Evolutionary conservation across 1,140 invertebrate species (phyloP), one percentile per base, ranked within the genome.

Genomic region (Drosophila triauraria): DNA sequence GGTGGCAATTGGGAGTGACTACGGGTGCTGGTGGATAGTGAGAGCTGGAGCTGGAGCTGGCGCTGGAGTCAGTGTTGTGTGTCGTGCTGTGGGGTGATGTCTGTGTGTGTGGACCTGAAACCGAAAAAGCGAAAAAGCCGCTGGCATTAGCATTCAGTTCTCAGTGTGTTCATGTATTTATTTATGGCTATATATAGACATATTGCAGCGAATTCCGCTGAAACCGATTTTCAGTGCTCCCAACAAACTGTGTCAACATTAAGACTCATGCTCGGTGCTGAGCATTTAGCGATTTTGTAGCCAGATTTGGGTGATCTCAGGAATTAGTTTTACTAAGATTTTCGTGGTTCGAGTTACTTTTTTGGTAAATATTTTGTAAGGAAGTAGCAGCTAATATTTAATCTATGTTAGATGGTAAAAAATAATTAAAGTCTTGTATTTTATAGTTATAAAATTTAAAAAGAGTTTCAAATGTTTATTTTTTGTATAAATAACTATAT

Each of bases 111-210:
- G 53, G 69, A 72, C 23, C 70, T 74, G 67, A 40, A 72, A 35
- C 10, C 67, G 30, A 68, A 35, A 43, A 69, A 32, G 13, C 32
- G 42, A 40, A 59, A 38, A 25, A 17, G 38, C 62, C 25, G 48
- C 38, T 53, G 30, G 12, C 71, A 63, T 76, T 43, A 58, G 59
- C 43, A 53, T 74, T 63, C 65, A 32, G 67, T 40, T 32, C 13
- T 35, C 20, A 9, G 51, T 40, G 32, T 56, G 53, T 56, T 25
- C 44, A 51, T 57, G 50, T 78, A 58, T 62, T 54, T 70, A 57
- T 78, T 70, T 58, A 78, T 61, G 46, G 67, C 75, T 78, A 78
- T 78, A 78, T 78, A 78, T 78, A 78, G 75, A 78, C 75, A 78
- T 78, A 72, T 78, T 78, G 76, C 75, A 78, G 58, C 47, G 47